These are phyloP conservation scores for Isaurus tuberculatus DNA, from an alignment of 92 coral and sea anemone genomes.

Conservation along the genomic window DNA sequence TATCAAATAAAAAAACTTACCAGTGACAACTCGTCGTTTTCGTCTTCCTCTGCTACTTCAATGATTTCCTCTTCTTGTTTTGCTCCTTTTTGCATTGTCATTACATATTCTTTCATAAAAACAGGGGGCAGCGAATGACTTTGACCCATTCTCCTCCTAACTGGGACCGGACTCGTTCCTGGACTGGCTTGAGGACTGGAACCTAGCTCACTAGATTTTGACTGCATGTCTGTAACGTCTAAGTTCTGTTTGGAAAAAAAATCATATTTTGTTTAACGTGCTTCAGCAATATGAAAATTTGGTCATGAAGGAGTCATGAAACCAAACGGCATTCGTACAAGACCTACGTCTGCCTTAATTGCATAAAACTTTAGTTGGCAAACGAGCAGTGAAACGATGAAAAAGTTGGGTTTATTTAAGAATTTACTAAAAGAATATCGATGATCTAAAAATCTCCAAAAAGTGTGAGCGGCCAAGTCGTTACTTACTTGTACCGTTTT, in stretches of 20 bases:
- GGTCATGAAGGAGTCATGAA: too few relatives aligned
- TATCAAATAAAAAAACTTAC: conserved; percentile 5
- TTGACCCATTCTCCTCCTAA: conserved; percentile 69
- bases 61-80: conserved; percentile 59
- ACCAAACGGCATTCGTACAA: too few relatives aligned
- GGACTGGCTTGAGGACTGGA: conserved; percentile 63
- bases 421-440: too few relatives aligned
- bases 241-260: background rate
- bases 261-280: background rate
- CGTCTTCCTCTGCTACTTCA: conserved; percentile 65
- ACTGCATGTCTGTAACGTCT: background rate
- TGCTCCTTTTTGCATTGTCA: conserved; percentile 48
- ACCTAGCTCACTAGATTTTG: background rate
- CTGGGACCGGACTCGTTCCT: conserved; percentile 39
- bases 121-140: conserved; percentile 81
- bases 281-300: too few relatives aligned
- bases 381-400: too few relatives aligned
- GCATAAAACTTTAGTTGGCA: too few relatives aligned
- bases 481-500: too few relatives aligned
- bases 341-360: too few relatives aligned
- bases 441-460: too few relatives aligned
- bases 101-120: conserved; percentile 73
- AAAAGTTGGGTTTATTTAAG: too few relatives aligned
- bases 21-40: background rate
- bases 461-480: too few relatives aligned